Conservation (phyloP, 2,888 invertebrate species). For the Harmothoe impar region DNA sequence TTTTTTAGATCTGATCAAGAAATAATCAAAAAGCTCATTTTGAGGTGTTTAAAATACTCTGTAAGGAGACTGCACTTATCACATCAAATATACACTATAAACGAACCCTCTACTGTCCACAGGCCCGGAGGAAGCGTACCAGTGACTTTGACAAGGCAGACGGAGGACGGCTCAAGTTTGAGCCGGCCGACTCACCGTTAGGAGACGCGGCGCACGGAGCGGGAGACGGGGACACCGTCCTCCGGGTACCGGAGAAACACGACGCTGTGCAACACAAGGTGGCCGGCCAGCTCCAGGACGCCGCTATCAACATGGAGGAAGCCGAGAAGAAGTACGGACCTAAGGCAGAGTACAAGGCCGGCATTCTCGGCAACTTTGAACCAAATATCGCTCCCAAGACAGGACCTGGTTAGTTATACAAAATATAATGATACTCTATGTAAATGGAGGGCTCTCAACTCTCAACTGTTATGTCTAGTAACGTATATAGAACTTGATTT, state of each 20-base stretch:
- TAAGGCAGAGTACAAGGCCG: slow-evolving; percentile 79
- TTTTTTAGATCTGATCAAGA: too few relatives aligned
- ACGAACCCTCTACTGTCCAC: too few relatives aligned
- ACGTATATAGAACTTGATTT: too few relatives aligned
- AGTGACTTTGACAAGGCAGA: not conserved
- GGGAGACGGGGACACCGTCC: not conserved
- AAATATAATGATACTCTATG: too few relatives aligned
- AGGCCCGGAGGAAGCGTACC: not conserved
- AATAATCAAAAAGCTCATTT: too few relatives aligned
- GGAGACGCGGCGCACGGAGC: not conserved
- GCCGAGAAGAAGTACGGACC: slow-evolving; percentile 72
- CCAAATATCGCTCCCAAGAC: slow-evolving; percentile 84
- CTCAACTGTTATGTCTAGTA: too few relatives aligned
- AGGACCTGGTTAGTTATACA: slow-evolving; percentile 85
- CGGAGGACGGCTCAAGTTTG: not conserved
- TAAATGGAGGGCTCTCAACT: too few relatives aligned
- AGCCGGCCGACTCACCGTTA: not conserved
- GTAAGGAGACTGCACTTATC: too few relatives aligned
- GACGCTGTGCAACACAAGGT: not conserved
- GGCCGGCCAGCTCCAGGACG: too few relatives aligned
- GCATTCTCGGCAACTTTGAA: slow-evolving; percentile 90
- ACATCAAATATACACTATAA: too few relatives aligned
- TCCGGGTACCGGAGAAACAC: not conserved
- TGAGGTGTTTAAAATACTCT: too few relatives aligned
- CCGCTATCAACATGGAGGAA: not conserved